phyloP scores from a whole-genome alignment of 2,113 vertebrate species.

The Furnarius figulus region DNA sequence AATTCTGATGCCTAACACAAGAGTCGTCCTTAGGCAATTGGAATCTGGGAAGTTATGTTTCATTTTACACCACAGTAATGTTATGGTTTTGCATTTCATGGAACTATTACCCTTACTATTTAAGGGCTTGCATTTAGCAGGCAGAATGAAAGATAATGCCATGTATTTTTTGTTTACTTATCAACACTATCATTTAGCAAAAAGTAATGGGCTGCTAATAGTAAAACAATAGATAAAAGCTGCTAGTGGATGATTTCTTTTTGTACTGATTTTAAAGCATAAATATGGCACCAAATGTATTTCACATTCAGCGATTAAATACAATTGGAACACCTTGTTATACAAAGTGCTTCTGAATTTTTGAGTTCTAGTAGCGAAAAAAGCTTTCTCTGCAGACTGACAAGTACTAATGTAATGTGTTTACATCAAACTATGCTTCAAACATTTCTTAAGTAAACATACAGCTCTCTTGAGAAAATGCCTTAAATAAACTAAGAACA shows the following conservation, averaged over 20 bases:
- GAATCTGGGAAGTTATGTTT: not conserved
- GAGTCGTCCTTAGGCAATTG: not conserved
- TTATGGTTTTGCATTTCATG: not conserved
- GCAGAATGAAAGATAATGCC: not conserved
- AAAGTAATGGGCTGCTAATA: not conserved
- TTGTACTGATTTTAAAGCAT: not conserved
- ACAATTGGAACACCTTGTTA: not conserved
- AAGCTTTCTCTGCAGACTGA: not conserved
- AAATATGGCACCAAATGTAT: not conserved
- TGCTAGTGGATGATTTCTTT: not conserved
- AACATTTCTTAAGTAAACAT: not conserved
- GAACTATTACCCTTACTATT: not conserved
- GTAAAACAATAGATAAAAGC: not conserved
- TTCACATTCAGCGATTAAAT: not conserved
- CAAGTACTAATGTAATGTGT: not conserved
- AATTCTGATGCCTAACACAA: not conserved
- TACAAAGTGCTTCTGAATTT: not conserved
- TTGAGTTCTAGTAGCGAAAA: slow-evolving; percentile 5
- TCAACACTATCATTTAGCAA: not conserved
- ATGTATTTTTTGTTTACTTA: not conserved
- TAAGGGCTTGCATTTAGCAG: not conserved
- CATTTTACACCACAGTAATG: not conserved
- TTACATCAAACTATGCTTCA: not conserved
- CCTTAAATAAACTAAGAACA: not conserved
- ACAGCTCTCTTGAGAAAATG: not conserved